Evolutionary conservation across 2,888 invertebrate species (phyloP).

Genomic region (Leptopilina syphax): DNA sequence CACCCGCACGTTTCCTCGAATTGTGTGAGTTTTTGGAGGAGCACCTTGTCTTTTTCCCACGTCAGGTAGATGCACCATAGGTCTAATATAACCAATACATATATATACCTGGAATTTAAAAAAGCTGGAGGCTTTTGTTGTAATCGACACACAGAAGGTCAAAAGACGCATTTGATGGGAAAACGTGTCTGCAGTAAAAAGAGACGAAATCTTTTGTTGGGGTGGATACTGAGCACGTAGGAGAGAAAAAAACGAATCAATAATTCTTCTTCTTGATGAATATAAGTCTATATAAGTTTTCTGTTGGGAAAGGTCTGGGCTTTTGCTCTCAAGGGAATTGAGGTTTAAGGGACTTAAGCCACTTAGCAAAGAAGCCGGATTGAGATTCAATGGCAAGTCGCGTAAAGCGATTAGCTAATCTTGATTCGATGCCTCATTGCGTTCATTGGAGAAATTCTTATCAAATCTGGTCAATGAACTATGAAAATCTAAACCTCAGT

Average conservation of each 20-base stretch:
- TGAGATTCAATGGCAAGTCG: slow-evolving; percentile 55
- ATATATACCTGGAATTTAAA: slow-evolving; percentile 54
- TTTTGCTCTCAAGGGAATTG: slow-evolving; percentile 17
- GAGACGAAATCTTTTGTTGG: slow-evolving; percentile 50
- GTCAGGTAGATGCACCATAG: slow-evolving; percentile 51
- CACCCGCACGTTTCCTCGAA: slow-evolving; percentile 27
- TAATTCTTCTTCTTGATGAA: background rate
- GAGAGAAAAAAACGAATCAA: slow-evolving; percentile 43
- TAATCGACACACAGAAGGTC: slow-evolving; percentile 40
- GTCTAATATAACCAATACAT: slow-evolving; percentile 37
- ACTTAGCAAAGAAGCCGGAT: slow-evolving; percentile 63
- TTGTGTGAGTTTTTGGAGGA: slow-evolving; percentile 41
- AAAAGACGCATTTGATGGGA: slow-evolving; percentile 33
- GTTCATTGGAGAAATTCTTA: slow-evolving; percentile 45
- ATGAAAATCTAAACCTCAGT: background rate
- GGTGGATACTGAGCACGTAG: slow-evolving; percentile 55
- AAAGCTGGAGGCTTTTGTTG: slow-evolving; percentile 54
- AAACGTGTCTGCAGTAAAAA: slow-evolving; percentile 8
- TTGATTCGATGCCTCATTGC: slow-evolving; percentile 61
- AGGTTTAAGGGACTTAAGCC: slow-evolving; percentile 54
- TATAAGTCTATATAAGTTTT: slow-evolving; percentile 2
- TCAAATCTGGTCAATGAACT: slow-evolving; percentile 4
- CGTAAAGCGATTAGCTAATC: slow-evolving; percentile 65
- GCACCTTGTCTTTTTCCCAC: slow-evolving; percentile 60
- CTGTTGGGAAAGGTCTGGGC: slow-evolving; percentile 16